Evolutionary conservation across 2,797 vertebrate genomes (phyloP).

Genomic region (Lithobates sylvaticus): DNA sequence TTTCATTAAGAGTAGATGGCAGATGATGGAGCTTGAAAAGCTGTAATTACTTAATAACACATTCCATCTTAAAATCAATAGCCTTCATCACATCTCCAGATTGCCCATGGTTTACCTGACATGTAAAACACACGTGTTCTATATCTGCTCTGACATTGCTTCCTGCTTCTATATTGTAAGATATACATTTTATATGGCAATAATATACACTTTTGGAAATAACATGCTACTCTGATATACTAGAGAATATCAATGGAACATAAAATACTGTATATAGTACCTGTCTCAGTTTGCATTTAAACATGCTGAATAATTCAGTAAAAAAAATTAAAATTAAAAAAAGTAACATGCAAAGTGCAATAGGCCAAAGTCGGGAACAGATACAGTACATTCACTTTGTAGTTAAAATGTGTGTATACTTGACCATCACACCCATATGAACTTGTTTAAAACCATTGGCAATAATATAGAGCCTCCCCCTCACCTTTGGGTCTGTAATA

Average conservation of each 20-base stretch:
- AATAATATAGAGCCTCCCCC: too few relatives aligned
- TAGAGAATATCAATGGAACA: neutral
- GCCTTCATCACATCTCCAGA: slow-evolving; percentile 36
- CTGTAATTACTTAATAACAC: slow-evolving; percentile 35
- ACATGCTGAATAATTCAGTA: too few relatives aligned
- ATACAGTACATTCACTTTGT: too few relatives aligned
- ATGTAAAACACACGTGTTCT: neutral
- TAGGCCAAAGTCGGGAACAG: too few relatives aligned
- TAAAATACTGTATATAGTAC: neutral
- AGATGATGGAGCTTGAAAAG: slow-evolving; percentile 61
- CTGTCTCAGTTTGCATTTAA: neutral
- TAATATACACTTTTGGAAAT: neutral
- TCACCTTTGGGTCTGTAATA: too few relatives aligned
- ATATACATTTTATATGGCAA: neutral
- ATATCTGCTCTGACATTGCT: neutral
- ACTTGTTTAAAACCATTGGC: too few relatives aligned
- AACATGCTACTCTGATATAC: neutral
- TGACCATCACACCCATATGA: too few relatives aligned
- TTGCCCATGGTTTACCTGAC: slow-evolving; percentile 19
- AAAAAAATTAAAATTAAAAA: too few relatives aligned
- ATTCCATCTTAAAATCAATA: slow-evolving; percentile 56
- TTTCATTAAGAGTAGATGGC: slow-evolving; percentile 54
- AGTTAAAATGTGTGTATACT: too few relatives aligned
- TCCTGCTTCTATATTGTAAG: neutral
- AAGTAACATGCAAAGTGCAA: too few relatives aligned